Base-by-base conservation (phyloP, 2,888 invertebrate species). In the Eilema griseolum region DNA sequence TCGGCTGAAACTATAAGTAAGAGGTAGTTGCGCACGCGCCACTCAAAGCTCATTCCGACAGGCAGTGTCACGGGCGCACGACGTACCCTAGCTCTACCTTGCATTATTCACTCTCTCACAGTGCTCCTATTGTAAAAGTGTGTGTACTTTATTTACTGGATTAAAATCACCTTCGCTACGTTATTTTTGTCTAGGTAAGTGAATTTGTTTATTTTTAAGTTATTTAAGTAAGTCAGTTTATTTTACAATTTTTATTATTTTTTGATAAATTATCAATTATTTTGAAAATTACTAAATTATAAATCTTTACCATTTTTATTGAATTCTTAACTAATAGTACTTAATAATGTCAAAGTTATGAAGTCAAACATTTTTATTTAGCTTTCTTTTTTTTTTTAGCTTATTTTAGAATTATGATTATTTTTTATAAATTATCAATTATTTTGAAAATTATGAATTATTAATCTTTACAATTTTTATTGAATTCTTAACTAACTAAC, bases 1-100 rank as follows among this genome's bases (percentile, higher is more conserved):
- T 76, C 77, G 73, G 75, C 88, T 89, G 90, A 94, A 92, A 88
- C 90, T 95, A 95, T 94, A 95, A 95, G 94, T 94, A 94, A 83
- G 88, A 87, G 90, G 82, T 78, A 69, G 71, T 63, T 69, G 84
- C 85, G 88, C 87, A 77, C 86, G 89, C 91, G 90, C 86, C 75
- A 77, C 82, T 84, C 92, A 92, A 92, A 93, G 90, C 91, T 90
- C 78, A 77, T 72, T 78, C 83, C 75, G 80, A 75, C 66, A 80
- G 84, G 84, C 86, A 81, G 84, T 88, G 88, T 89, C 83, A 85
- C 89, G 89, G 86, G 76, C 75, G 73, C 77, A 70, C 72, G 68
- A 61, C 41, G 72, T 77, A 69, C 75, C 73, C 70, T 73, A 72
- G 74, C 61, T 71, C 56, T 46, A 52, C 70, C 71, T 77, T 72